A percentile compares a stretch with the other conserved stretches of the same genome.
These are phyloP conservation scores for Taphrorychus bicolor DNA, from an alignment of 2,888 invertebrate genomes.

Conservation along the genomic window DNA sequence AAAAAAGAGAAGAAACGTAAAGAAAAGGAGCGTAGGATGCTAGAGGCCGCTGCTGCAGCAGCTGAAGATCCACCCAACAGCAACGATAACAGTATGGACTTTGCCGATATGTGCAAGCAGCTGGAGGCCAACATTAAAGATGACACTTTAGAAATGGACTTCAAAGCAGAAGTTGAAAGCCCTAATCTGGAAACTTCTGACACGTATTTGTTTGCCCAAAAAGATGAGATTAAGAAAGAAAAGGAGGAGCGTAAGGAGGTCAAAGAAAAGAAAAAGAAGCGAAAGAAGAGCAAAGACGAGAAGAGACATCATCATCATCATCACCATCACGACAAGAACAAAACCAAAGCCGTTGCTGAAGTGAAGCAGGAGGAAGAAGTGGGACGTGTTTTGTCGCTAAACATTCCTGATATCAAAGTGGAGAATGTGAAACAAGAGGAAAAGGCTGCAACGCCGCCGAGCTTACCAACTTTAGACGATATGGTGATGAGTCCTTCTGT, in stretches of 20 bases:
- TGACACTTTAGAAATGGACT: slow-evolving; percentile 58
- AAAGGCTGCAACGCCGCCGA: slow-evolving; percentile 58
- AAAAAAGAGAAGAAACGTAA: slow-evolving; percentile 62
- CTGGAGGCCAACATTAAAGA: slow-evolving; percentile 82
- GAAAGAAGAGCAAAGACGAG: slow-evolving; percentile 83
- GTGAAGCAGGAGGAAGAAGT: slow-evolving; percentile 48
- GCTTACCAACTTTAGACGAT: slow-evolving; percentile 71
- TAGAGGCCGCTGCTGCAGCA: slow-evolving; percentile 57
- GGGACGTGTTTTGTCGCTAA: slow-evolving; percentile 43
- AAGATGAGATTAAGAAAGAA: slow-evolving; percentile 58
- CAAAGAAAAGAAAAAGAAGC: slow-evolving; percentile 80
- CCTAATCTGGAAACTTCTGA: slow-evolving; percentile 59
- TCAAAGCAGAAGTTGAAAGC: slow-evolving; percentile 55
- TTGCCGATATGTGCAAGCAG: slow-evolving; percentile 82
- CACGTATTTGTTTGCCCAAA: slow-evolving; percentile 22
- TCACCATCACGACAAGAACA: slow-evolving; percentile 67
- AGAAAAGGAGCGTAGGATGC: slow-evolving; percentile 59
- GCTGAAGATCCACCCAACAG: slow-evolving; percentile 44
- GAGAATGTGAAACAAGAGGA: slow-evolving; percentile 22
- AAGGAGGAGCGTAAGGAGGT: slow-evolving; percentile 66
- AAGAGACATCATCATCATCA: slow-evolving; percentile 72
- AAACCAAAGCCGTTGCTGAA: slow-evolving; percentile 52
- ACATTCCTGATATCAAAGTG: slow-evolving; percentile 40
- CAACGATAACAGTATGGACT: slow-evolving; percentile 81
- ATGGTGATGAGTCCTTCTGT: slow-evolving; percentile 62